Evolutionary conservation across 2,113 vertebrate species (phyloP), one percentile per base, ranked within the genome.

Genomic region (Melanocharis versteri): DNA sequence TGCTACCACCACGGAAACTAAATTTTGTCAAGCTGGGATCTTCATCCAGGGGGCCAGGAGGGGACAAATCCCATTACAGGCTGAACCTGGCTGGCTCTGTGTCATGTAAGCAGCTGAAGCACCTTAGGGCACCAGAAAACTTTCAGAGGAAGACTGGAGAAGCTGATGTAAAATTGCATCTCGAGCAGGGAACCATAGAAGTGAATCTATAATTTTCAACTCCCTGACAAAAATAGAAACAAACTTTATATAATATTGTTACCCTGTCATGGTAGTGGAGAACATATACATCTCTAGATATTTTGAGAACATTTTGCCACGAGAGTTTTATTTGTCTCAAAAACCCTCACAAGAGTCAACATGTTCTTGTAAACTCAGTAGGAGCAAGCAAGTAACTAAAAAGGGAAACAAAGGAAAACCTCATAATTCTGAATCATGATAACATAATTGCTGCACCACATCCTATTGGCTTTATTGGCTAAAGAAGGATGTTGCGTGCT

Each of bases 1-100:
- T 76, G 35, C 23, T 75, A 33, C 39, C 44, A 27, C 30, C 23
- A 42, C 3, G 21, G 56, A 93, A 89, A 45, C 33, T 15, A 23
- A 20, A n/a, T 7, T 54, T 17, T 61, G 21, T 31, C 14, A 58
- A 58, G 16, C 26, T 50, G 15, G 17, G 27, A 76, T 71, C 33
- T 76, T 61, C 66, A 71, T 21, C 27, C 72, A 10, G 1, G 2
- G 26, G n/a, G 23, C 17, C 58, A 31, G 39, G 37, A 47, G 12
- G 3, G 33, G 30, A 4, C 11, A 71, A 72, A 12, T 44, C 17
- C 54, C 1, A 0, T 31, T 60, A 44, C 2, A 86, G 20, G 47
- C 5, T 76, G 57, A 64, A 42, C 13, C 15, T 56, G 66, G 16
- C 16, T 85, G 35, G 1, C 26, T 69, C 11, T 54, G 30, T 44